A percentile compares a stretch with the other conserved stretches of the same genome.
phyloP scores from a whole-genome alignment of 2,888 invertebrate genomes.

The Galeruca laticollis region DNA sequence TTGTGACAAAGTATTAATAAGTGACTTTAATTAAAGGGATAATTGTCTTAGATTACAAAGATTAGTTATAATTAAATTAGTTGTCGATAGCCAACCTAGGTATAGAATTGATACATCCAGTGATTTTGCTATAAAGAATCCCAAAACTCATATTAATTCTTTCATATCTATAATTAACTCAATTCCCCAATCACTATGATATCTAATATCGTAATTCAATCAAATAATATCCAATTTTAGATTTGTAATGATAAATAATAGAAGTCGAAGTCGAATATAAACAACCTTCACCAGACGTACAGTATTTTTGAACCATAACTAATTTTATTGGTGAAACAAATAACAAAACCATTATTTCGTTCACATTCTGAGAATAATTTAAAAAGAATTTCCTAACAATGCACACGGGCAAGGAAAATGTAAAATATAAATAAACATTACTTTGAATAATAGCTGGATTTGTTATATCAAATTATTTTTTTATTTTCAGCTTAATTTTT shows the following conservation, averaged over 20 bases:
- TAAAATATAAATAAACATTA: background rate
- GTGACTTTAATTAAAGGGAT: too few relatives aligned
- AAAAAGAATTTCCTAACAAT: background rate
- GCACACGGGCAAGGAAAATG: background rate
- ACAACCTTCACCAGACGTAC: background rate
- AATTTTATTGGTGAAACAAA: background rate
- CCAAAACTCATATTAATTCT: too few relatives aligned
- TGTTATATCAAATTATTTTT: background rate
- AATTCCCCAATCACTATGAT: too few relatives aligned
- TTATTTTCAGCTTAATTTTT: background rate
- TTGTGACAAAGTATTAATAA: too few relatives aligned
- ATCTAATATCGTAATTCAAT: too few relatives aligned
- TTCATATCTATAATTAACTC: too few relatives aligned
- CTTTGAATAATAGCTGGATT: background rate
- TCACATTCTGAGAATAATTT: background rate
- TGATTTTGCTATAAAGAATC: too few relatives aligned
- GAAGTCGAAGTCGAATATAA: background rate
- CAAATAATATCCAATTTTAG: background rate
- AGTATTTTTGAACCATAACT: background rate
- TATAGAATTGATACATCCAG: too few relatives aligned
- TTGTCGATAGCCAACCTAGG: too few relatives aligned
- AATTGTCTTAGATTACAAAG: too few relatives aligned
- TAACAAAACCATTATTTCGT: background rate
- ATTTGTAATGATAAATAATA: background rate
- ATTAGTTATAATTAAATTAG: too few relatives aligned